These are phyloP conservation scores for Apogon talboti DNA, from an alignment of 2,797 vertebrate genomes.

Conservation along the genomic window DNA sequence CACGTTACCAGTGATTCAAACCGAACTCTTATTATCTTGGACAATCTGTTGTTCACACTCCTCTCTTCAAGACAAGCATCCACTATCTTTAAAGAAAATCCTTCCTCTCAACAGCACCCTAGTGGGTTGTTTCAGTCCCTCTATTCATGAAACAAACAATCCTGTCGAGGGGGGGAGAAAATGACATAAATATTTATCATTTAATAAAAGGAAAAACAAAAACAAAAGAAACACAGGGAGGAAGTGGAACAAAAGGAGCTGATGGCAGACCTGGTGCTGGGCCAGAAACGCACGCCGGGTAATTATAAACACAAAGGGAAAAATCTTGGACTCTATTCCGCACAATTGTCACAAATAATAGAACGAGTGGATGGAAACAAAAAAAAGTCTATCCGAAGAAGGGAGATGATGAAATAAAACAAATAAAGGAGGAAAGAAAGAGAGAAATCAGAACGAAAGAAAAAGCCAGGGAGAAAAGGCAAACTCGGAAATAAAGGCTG, in stretches of 20 bases:
- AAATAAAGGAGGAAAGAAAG: constrained; percentile 55
- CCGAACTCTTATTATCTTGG: constrained; percentile 64
- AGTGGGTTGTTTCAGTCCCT: constrained; percentile 73
- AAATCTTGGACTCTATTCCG: constrained; percentile 81
- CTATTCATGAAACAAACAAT: constrained; percentile 81
- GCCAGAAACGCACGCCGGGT: constrained; percentile 84
- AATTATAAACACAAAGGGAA: constrained; percentile 86
- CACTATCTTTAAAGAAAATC: constrained; percentile 75
- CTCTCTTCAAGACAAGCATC: constrained; percentile 68
- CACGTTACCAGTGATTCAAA: constrained; percentile 51
- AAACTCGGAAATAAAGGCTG: constrained; percentile 64
- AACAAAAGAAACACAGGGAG: constrained; percentile 85
- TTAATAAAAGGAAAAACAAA: constrained; percentile 85
- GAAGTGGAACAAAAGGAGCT: constrained; percentile 86
- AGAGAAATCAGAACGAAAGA: constrained; percentile 25
- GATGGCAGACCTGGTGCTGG: constrained; percentile 84
- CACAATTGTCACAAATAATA: constrained; percentile 85
- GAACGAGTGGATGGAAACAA: constrained; percentile 69
- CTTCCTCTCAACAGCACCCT: constrained; percentile 77
- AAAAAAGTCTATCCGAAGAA: constrained; percentile 66
- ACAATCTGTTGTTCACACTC: constrained; percentile 68
- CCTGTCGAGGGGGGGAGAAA: constrained; percentile 62
- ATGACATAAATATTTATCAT: constrained; percentile 85
- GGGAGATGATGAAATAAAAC: constrained; percentile 66
- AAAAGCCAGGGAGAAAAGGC: constrained; percentile 35